A percentile compares a stretch with the other conserved stretches of the same genome.
Evolutionary conservation across 2,113 vertebrate genomes (phyloP).

Genomic region (Chrysochloris asiatica): DNA sequence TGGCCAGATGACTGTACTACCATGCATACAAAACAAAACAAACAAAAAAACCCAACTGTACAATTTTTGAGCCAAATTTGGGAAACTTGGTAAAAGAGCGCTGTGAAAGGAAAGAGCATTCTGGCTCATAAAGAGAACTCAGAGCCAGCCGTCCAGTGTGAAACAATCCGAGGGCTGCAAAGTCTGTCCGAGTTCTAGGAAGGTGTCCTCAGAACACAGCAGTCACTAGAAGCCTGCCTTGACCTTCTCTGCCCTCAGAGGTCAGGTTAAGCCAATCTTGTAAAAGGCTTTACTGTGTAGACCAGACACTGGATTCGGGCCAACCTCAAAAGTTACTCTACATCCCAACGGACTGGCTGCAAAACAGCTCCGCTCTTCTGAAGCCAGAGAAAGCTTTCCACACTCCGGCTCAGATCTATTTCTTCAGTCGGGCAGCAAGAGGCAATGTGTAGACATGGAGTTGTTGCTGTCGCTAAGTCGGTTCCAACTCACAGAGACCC

Average conservation of each 20-base stretch:
- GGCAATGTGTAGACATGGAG: too few species aligned
- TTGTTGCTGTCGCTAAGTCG: too few species aligned
- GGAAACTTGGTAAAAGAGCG: background rate
- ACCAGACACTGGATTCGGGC: slow-evolving; percentile 16
- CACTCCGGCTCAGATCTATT: too few species aligned
- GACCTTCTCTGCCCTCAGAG: background rate
- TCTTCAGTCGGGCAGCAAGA: too few species aligned
- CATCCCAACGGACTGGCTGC: slow-evolving; percentile 16
- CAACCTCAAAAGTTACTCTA: slow-evolving; percentile 53
- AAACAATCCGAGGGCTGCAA: background rate
- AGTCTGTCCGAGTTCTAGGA: background rate
- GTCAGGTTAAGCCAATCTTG: slow-evolving; percentile 43
- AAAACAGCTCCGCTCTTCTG: too few species aligned
- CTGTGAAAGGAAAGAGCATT: slow-evolving; percentile 23
- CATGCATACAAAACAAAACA: background rate
- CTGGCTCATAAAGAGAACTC: background rate
- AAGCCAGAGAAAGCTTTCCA: too few species aligned
- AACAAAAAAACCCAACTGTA: background rate
- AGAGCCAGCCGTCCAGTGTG: background rate
- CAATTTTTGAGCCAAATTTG: slow-evolving; percentile 23
- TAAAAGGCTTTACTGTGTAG: too few species aligned
- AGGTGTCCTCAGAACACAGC: slow-evolving; percentile 9
- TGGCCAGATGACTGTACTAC: background rate
- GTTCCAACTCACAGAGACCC: too few species aligned
- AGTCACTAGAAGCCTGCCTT: too few species aligned